Evolutionary conservation across 2,797 vertebrate species (phyloP).

Genomic region (Enteromius afrohamiltoni): DNA sequence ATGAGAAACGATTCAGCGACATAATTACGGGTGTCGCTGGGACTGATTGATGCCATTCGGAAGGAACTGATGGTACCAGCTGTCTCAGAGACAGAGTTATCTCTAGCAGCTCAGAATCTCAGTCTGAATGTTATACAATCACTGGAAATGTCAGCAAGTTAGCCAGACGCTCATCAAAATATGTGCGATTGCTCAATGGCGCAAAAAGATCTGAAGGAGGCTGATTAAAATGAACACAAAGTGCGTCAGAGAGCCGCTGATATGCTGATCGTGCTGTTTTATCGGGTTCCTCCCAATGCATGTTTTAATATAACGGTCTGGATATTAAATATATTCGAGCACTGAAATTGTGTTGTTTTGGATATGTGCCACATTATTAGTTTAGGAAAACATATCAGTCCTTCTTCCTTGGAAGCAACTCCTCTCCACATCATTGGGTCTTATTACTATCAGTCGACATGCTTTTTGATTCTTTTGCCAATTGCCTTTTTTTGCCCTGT

Average conservation of each 20-base stretch:
- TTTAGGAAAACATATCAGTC: neutral
- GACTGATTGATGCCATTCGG: constrained; percentile 23
- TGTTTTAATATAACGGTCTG: neutral
- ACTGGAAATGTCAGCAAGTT: constrained; percentile 28
- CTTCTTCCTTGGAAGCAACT: neutral
- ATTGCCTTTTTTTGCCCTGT: neutral
- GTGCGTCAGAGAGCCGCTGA: constrained; percentile 6
- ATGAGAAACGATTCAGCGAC: constrained; percentile 24
- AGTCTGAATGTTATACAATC: constrained; percentile 30
- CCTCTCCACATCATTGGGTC: neutral
- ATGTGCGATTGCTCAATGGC: constrained; percentile 12
- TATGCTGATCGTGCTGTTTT: neutral
- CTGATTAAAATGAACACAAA: constrained; percentile 27
- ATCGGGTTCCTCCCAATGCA: neutral
- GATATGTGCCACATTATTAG: neutral
- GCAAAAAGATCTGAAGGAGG: constrained; percentile 22
- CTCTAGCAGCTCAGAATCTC: constrained; percentile 13
- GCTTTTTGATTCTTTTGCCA: neutral
- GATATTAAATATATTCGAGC: too few relatives aligned
- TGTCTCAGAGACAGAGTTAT: constrained; percentile 18
- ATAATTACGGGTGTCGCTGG: constrained; percentile 13
- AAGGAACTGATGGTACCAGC: constrained; percentile 4
- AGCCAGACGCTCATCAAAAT: constrained; percentile 20
- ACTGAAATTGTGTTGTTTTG: neutral
- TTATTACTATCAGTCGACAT: neutral